Evolutionary conservation across 2,888 invertebrate genomes (phyloP), one percentile per base, ranked within the genome.

Genomic region (Sthenelais limicola): DNA sequence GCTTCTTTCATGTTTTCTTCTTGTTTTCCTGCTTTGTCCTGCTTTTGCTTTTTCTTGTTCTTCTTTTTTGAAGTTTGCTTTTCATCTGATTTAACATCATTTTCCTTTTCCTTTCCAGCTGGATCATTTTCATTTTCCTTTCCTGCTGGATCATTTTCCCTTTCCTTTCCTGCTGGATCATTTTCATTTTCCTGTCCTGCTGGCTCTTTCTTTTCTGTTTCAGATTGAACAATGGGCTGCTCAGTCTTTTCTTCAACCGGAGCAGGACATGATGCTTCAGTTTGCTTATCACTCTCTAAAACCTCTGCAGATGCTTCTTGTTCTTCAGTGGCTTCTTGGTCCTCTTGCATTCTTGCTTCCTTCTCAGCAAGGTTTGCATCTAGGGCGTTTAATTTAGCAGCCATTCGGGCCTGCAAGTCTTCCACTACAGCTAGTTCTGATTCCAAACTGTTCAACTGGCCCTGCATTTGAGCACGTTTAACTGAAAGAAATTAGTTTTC

Each of bases 21-120:
- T 43, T 62, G 62, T 24, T 62, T 62, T 26, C 35, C 3, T 18
- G 62, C 62, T 43, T 62, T 62, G 38, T 62, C 62, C 24, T 62
- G 62, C 38, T 62, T 62, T 7, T 35, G 43, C 62, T 62, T 62
- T n/a, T n/a, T n/a, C 62, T 62, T 62, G 26, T 62, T 62, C 62
- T 62, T 62, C 7, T 35, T 2, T 21, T 62, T 62, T 21, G 7
- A 5, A n/a, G 56, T 1, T 2, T 5, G 21, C 12, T 5, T 24
- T n/a, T n/a, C n/a, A n/a, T n/a, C n/a, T n/a, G n/a, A n/a, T n/a
- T n/a, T n/a, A n/a, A n/a, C n/a, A n/a, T n/a, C n/a, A n/a, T n/a
- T n/a, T 3, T 62, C 62, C 43, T 62, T 62, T 43, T 62, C 62
- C 5, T 21, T 21, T 9, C 43, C 43, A 43, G 43, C 43, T 43